Evolutionary conservation across 2,797 vertebrate genomes (phyloP).

Genomic region (Galagoides demidoff): DNA sequence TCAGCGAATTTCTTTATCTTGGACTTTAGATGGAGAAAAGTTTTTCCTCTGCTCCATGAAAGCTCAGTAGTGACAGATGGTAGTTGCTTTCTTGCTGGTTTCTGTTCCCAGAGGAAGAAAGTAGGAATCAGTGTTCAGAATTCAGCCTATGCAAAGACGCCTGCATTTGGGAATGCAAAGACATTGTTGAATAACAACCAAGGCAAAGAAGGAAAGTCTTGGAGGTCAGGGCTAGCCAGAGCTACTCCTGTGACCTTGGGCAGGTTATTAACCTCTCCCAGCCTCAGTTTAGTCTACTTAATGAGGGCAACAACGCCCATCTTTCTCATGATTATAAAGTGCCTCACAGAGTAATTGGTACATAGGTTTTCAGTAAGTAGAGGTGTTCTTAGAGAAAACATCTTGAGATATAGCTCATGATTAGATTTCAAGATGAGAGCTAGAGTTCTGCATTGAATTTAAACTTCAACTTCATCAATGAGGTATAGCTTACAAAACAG

Average conservation of each 20-base stretch:
- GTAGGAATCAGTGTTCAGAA: conserved; percentile 40
- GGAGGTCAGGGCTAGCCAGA: background rate
- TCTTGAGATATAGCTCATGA: background rate
- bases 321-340: background rate
- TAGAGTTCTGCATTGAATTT: conserved; percentile 9
- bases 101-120: conserved; percentile 42
- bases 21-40: conserved; percentile 44
- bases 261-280: background rate
- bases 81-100: conserved; percentile 25
- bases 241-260: background rate
- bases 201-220: conserved; percentile 12
- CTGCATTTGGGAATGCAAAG: conserved; percentile 25
- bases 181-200: background rate
- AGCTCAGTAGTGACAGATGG: conserved; percentile 15
- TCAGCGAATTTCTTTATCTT: conserved; percentile 57
- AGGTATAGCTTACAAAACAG: background rate
- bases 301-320: background rate
- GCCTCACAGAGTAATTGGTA: background rate
- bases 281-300: background rate
- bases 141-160: conserved; percentile 2
- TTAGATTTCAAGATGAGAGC: conserved; percentile 35
- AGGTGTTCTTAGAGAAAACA: conserved; percentile 46
- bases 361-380: background rate
- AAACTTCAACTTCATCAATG: conserved; percentile 22
- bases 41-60: conserved; percentile 53